Percentiles rank a stretch among this genome's conserved stretches.
Conservation (phyloP, 2,797 vertebrate genomes). For the Microctenopoma steveboyesi region DNA sequence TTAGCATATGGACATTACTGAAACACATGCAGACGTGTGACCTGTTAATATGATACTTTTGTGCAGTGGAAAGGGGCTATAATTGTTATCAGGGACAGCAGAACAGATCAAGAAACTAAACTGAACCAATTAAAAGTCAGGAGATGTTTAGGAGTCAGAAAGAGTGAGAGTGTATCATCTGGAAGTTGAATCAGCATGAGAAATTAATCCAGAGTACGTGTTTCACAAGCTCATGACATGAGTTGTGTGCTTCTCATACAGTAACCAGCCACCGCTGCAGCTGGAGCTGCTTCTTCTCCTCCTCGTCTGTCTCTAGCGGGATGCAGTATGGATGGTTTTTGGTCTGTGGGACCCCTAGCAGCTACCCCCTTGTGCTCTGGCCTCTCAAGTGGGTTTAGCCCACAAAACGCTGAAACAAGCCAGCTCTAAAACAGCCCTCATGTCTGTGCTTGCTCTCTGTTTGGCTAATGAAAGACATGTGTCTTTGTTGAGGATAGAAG, state of each 20-base stretch:
- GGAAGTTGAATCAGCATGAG: neutral
- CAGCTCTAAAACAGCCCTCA: slow-evolving; percentile 65
- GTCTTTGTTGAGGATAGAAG: slow-evolving; percentile 57
- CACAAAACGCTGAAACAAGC: slow-evolving; percentile 60
- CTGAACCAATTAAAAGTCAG: neutral
- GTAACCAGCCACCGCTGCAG: slow-evolving; percentile 13
- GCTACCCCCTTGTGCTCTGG: slow-evolving; percentile 19
- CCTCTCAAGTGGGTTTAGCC: slow-evolving; percentile 71
- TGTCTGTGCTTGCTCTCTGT: slow-evolving; percentile 57
- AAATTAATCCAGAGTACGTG: neutral
- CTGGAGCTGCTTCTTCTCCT: slow-evolving; percentile 12
- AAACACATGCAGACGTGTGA: neutral
- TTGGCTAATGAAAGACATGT: slow-evolving; percentile 70
- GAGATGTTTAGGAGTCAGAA: neutral
- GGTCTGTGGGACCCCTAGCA: slow-evolving; percentile 43
- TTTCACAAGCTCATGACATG: neutral
- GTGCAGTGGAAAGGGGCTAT: neutral
- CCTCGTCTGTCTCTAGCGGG: slow-evolving; percentile 21
- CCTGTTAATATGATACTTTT: neutral
- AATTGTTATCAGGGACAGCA: neutral
- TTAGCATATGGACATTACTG: neutral
- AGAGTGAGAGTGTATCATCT: neutral
- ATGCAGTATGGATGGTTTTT: slow-evolving; percentile 26
- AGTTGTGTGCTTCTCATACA: slow-evolving; percentile 4
- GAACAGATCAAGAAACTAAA: neutral